phyloP scores from a whole-genome alignment of 1,140 invertebrate species.

The Psilanteris sp. region DNA sequence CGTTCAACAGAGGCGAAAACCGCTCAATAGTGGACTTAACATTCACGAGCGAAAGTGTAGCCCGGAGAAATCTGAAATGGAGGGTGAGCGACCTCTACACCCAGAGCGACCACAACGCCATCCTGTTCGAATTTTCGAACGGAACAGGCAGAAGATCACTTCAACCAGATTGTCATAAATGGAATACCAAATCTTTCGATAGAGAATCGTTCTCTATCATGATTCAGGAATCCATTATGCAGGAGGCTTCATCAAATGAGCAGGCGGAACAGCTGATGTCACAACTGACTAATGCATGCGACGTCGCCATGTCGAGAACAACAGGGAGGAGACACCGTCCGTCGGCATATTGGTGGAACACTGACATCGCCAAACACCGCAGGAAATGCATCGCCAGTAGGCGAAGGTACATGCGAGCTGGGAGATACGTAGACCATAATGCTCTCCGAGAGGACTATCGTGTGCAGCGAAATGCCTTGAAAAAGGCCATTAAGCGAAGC shows the following conservation, averaged over 20 bases:
- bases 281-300: background rate
- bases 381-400: background rate
- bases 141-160: no score
- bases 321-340: background rate
- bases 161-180: no score
- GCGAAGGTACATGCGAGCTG: background rate
- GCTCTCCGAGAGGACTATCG: background rate
- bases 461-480: background rate
- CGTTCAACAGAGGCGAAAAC: background rate
- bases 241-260: background rate
- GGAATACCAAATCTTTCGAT: constrained; percentile 18
- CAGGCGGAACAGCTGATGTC: constrained; percentile 6
- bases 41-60: background rate
- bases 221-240: background rate
- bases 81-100: constrained; percentile 6
- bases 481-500: constrained; percentile 1
- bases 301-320: constrained; percentile 1
- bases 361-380: constrained; percentile 1
- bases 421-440: no score
- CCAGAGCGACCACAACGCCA: constrained; percentile 11
- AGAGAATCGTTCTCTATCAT: background rate
- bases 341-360: constrained; percentile 8
- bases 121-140: constrained; percentile 12
- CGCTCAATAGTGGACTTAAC: background rate
- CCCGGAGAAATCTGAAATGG: background rate